Evolutionary conservation across 2,888 invertebrate species (phyloP), one percentile per base, ranked within the genome.

Genomic region (Erannis defoliaria): DNA sequence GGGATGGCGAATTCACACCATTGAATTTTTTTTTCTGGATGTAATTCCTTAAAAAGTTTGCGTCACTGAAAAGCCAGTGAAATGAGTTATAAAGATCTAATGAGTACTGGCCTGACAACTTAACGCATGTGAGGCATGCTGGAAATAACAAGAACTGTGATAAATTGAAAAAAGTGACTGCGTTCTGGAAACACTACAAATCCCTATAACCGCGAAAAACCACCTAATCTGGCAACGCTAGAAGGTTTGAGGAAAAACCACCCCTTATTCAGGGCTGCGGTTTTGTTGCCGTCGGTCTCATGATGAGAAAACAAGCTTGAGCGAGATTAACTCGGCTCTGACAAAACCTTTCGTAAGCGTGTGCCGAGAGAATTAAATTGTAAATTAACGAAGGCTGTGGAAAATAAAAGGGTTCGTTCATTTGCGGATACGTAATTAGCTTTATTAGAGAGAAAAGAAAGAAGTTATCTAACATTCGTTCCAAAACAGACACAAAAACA

Each of bases 231-330:
- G 19, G 18, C 26, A 29, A 21, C 18, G 26, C 5, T 6, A 3
- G 26, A 16, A 49, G 31, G 54, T 45, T 55, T 49, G 60, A 55
- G 60, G 60, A 31, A 60, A 55, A 55, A 26, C 49, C 37, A 37
- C 49, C 60, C 60, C 55, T 33, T 55, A 55, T 54, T 49, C 31
- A 5, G 42, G 23, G 37, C 37, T 43, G 55, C 37, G 55, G 60
- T 55, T 55, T 60, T 50, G 55, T 60, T 48, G 35, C 21, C 45
- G 35, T 55, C 60, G 14, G 35, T 2, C 18, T 40, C 51, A 6
- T 54, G 60, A 55, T 43, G 60, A 55, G 60, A 55, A 50, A 55
- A 55, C 43, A 31, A 18, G 43, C 42, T 18, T 10, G 38, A 10
- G 40, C 48, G 18, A 50, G 43, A 55, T 55, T 60, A 54, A 29